Evolutionary conservation across 2,888 invertebrate genomes (phyloP).

Genomic region (Drosophila neonasuta): DNA sequence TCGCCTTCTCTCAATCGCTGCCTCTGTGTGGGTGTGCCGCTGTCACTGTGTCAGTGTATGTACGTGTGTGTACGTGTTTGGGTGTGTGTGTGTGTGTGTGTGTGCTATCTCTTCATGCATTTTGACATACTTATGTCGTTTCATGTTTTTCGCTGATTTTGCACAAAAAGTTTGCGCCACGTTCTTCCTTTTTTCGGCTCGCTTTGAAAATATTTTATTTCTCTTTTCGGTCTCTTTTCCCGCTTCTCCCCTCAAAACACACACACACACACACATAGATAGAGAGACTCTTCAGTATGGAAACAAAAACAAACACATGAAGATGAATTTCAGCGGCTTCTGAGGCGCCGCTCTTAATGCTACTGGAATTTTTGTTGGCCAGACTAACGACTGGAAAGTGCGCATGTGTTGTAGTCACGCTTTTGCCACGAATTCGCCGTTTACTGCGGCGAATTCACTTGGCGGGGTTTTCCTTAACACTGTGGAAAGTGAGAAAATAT

Average conservation of each 20-base stretch:
- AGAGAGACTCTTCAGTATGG: neutral
- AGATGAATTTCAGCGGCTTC: constrained; percentile 28
- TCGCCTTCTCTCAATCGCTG: constrained; percentile 41
- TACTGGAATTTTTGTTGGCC: constrained; percentile 40
- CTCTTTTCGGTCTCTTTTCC: constrained; percentile 43
- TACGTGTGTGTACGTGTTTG: constrained; percentile 21
- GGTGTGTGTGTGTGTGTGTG: constrained; percentile 17
- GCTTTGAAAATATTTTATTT: constrained; percentile 53
- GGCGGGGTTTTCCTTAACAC: constrained; percentile 4
- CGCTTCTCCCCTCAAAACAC: neutral
- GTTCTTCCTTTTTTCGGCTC: constrained; percentile 57
- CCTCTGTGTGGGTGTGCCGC: constrained; percentile 23
- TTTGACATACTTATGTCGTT: constrained; percentile 78
- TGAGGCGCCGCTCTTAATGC: constrained; percentile 56
- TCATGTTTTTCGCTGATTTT: constrained; percentile 77
- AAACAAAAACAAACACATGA: constrained; percentile 9
- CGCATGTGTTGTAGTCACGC: constrained; percentile 63
- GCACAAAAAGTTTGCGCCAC: constrained; percentile 66
- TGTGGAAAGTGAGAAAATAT: neutral
- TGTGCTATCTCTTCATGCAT: constrained; percentile 67
- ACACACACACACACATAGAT: neutral
- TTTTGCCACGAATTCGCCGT: constrained; percentile 6
- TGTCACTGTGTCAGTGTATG: constrained; percentile 11
- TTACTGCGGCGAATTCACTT: constrained; percentile 52
- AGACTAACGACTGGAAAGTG: constrained; percentile 54